phyloP scores from a whole-genome alignment of 2,797 vertebrate genomes.

The Cetoscarus ocellatus region DNA sequence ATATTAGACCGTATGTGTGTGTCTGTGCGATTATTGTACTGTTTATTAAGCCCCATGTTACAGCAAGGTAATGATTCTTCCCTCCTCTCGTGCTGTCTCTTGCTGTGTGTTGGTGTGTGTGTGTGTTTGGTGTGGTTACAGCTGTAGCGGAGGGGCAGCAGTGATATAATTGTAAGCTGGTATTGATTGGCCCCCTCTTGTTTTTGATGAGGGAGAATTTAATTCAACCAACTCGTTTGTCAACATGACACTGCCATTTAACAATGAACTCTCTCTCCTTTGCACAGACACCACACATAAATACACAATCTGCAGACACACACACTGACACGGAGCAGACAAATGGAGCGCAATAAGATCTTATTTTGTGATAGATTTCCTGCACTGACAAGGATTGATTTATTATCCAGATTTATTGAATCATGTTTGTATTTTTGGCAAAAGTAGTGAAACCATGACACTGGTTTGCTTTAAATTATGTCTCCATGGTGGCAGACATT shows the following conservation, averaged over 20 bases:
- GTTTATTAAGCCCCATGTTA: conserved; percentile 51
- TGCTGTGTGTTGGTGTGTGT: conserved; percentile 44
- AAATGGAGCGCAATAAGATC: conserved; percentile 47
- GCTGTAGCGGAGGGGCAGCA: conserved; percentile 51
- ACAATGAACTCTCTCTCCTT: conserved; percentile 80
- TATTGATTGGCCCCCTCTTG: conserved; percentile 85
- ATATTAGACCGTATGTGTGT: not conserved
- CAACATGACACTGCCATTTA: conserved; percentile 88
- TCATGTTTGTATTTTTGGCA: not conserved
- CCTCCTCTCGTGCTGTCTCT: conserved; percentile 22
- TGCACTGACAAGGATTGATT: not conserved
- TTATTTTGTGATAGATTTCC: conserved; percentile 28
- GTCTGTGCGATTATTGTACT: conserved; percentile 35
- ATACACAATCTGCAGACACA: conserved; percentile 33
- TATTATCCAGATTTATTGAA: not conserved
- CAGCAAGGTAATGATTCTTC: conserved; percentile 50
- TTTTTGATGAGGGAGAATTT: conserved; percentile 89
- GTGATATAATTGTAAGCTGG: conserved; percentile 87
- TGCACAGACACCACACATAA: conserved; percentile 29
- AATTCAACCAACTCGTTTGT: conserved; percentile 88
- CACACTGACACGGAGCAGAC: conserved; percentile 29
- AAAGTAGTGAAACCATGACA: not conserved
- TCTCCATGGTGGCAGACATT: too few species aligned
- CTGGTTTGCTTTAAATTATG: too few species aligned
- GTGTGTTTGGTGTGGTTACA: conserved; percentile 42